phyloP scores from a whole-genome alignment of 1,140 invertebrate genomes.

The Achroia grisella region DNA sequence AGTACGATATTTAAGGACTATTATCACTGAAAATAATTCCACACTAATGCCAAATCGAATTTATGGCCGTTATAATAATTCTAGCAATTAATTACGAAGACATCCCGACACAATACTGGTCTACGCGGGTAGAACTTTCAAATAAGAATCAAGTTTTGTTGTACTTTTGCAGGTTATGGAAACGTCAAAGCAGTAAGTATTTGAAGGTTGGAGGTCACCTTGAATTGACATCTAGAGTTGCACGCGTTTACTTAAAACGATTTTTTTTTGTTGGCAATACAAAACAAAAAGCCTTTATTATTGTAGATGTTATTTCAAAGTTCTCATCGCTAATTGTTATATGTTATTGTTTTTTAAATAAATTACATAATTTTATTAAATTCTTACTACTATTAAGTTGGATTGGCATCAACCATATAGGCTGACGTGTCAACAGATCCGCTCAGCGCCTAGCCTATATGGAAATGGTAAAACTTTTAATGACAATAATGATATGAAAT shows the following conservation, averaged over 20 bases:
- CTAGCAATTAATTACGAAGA: constrained; percentile 34
- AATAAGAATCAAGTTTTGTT: constrained; percentile 42
- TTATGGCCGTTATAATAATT: constrained; percentile 21
- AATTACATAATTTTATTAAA: too few species aligned
- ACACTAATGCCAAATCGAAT: constrained; percentile 29
- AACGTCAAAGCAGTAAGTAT: constrained; percentile 67
- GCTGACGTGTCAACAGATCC: too few species aligned
- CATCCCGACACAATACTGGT: constrained; percentile 40
- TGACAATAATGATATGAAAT: too few species aligned
- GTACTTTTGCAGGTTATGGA: constrained; percentile 30
- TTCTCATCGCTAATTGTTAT: too few species aligned
- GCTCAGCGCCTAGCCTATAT: too few species aligned
- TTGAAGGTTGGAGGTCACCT: constrained; percentile 56
- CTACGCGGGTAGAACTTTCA: constrained; percentile 61
- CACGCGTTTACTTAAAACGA: neutral
- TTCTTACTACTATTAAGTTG: too few species aligned
- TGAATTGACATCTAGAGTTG: constrained; percentile 16
- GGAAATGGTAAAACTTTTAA: too few species aligned
- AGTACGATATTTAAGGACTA: constrained; percentile 24
- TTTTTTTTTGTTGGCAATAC: too few species aligned
- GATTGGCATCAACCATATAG: too few species aligned
- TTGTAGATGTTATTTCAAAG: too few species aligned
- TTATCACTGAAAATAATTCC: constrained; percentile 52
- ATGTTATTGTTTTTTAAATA: too few species aligned
- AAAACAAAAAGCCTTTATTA: too few species aligned